A percentile compares a stretch with the other conserved stretches of the same genome.
Evolutionary conservation across 1,140 invertebrate genomes (phyloP).

Genomic region (Scaptomyza graminum): DNA sequence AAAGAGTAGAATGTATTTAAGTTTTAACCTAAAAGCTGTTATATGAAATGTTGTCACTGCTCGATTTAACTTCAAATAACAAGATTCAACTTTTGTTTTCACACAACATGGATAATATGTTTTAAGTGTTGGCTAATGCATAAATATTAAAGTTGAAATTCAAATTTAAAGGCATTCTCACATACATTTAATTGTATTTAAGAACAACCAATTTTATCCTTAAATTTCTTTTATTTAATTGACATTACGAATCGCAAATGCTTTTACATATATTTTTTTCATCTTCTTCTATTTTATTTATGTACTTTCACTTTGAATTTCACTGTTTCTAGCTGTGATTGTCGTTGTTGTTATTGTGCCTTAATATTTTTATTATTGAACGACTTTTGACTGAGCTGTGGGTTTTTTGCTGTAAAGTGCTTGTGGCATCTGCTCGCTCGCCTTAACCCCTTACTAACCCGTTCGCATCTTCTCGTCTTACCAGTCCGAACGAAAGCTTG

Average conservation of each 20-base stretch:
- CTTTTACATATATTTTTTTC: too few relatives aligned
- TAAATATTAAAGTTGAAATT: too few relatives aligned
- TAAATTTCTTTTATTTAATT: too few relatives aligned
- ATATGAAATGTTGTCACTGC: too few relatives aligned
- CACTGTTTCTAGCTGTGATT: constrained; percentile 8
- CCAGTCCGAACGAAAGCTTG: constrained; percentile 46
- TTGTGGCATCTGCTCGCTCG: constrained; percentile 46
- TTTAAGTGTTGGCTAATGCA: too few relatives aligned
- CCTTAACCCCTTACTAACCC: constrained; percentile 1
- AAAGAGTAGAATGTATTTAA: neutral
- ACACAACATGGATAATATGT: too few relatives aligned
- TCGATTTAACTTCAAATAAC: too few relatives aligned
- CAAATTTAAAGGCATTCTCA: too few relatives aligned
- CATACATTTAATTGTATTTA: too few relatives aligned
- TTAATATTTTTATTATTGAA: constrained; percentile 79
- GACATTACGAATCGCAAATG: too few relatives aligned
- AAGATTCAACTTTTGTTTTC: too few relatives aligned
- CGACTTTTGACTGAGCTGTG: constrained; percentile 73
- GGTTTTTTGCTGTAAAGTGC: constrained; percentile 69
- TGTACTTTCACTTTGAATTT: constrained; percentile 57
- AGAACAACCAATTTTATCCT: too few relatives aligned
- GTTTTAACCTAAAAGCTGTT: neutral
- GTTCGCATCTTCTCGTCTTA: constrained; percentile 36
- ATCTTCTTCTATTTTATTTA: neutral
- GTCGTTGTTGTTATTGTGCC: constrained; percentile 53